These are phyloP conservation scores for Tenualosa ilisha DNA, from an alignment of 2,797 vertebrate species.

Conservation along the genomic window DNA sequence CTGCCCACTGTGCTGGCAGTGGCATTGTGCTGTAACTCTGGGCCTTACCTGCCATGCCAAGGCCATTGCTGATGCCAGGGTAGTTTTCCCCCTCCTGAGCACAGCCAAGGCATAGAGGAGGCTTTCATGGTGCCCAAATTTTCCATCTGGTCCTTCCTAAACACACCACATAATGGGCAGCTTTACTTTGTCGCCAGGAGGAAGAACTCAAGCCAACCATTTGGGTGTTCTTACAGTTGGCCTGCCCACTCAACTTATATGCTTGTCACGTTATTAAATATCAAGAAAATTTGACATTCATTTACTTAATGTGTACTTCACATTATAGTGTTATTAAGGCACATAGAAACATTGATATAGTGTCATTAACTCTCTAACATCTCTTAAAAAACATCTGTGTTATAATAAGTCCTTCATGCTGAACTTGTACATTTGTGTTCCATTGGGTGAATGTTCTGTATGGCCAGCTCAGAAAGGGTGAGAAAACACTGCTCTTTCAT, in stretches of 20 bases:
- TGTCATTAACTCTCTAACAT: too few relatives aligned
- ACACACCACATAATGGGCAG: not conserved
- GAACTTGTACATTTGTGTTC: not conserved
- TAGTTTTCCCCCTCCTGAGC: slow-evolving; percentile 18
- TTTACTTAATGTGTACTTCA: not conserved
- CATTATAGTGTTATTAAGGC: not conserved
- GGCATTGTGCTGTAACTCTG: slow-evolving; percentile 26
- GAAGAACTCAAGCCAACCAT: not conserved
- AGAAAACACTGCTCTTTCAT: not conserved
- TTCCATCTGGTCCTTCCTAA: not conserved
- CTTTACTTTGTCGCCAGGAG: not conserved
- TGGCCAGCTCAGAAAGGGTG: not conserved
- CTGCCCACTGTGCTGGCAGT: slow-evolving; percentile 45
- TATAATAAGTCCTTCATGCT: not conserved
- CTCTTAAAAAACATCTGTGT: not conserved
- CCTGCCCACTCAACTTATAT: not conserved
- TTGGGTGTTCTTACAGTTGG: slow-evolving; percentile 13
- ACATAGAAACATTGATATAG: not conserved
- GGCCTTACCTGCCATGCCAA: slow-evolving; percentile 44
- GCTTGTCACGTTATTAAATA: not conserved
- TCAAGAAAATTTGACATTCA: not conserved
- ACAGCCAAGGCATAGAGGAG: not conserved
- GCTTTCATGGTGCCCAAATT: slow-evolving; percentile 3
- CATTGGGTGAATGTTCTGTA: not conserved
- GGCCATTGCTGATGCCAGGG: slow-evolving; percentile 17